Percentiles rank a stretch among this genome's conserved stretches.
Conservation (phyloP, 2,888 invertebrate genomes). For the Oxytorus armatus region DNA sequence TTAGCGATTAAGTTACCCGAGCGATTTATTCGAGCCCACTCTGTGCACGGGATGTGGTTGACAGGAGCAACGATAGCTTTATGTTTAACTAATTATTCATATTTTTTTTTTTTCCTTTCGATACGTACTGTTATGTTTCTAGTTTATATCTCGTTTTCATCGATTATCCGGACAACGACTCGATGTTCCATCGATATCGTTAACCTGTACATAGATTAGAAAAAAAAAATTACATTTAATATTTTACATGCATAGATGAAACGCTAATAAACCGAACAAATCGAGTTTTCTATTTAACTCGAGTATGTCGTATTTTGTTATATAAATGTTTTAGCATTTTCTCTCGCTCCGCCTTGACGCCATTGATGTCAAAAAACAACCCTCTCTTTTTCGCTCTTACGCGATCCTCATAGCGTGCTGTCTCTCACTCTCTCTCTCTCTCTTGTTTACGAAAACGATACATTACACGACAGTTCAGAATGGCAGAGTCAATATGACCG, state of each 20-base stretch:
- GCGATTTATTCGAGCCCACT: conserved; percentile 13
- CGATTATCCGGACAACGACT: neutral
- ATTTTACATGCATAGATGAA: conserved; percentile 5
- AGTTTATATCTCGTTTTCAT: neutral
- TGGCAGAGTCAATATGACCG: no score
- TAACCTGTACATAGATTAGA: neutral
- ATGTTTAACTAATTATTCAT: conserved; percentile 18
- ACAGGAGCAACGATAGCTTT: conserved; percentile 29
- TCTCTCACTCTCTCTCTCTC: no score
- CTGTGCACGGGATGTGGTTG: conserved; percentile 26
- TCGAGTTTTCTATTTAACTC: neutral
- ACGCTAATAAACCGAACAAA: neutral
- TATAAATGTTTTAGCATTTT: no score
- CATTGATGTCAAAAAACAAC: no score
- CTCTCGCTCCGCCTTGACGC: no score
- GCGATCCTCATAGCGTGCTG: no score
- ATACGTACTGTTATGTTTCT: neutral
- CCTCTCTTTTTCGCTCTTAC: no score
- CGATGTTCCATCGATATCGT: neutral
- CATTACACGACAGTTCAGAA: no score
- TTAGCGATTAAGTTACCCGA: neutral
- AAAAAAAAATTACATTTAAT: conserved; percentile 15
- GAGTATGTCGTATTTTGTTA: no score
- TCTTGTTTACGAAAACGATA: no score
- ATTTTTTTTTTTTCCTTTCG: neutral